These are phyloP conservation scores for Bucco capensis DNA, from an alignment of 2,113 vertebrate genomes.

Conservation along the genomic window DNA sequence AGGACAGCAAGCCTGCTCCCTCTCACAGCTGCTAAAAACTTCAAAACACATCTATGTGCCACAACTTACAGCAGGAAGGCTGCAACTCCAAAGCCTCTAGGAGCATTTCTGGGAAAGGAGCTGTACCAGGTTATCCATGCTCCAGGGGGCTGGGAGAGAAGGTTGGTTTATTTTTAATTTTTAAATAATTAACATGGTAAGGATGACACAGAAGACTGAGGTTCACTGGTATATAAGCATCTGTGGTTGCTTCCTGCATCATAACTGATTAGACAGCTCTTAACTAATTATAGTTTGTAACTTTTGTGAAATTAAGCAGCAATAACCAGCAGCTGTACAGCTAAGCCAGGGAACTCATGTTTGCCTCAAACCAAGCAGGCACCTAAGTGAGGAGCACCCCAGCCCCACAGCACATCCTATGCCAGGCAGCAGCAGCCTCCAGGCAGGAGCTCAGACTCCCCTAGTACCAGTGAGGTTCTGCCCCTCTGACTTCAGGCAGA, in stretches of 20 bases:
- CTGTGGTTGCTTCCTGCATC: background rate
- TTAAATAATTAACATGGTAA: background rate
- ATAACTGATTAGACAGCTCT: background rate
- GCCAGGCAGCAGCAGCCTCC: background rate
- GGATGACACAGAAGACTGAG: background rate
- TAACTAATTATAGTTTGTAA: background rate
- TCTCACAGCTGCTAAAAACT: background rate
- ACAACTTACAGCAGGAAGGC: background rate
- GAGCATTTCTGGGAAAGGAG: background rate
- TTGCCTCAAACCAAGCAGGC: background rate
- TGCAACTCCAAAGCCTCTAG: background rate
- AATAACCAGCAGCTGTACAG: background rate
- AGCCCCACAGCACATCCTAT: background rate
- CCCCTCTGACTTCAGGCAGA: background rate
- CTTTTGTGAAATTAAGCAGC: background rate
- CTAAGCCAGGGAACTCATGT: accelerated
- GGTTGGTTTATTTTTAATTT: background rate
- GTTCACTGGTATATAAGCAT: background rate
- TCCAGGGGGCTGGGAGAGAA: background rate
- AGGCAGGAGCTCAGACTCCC: background rate
- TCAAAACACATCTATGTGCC: accelerated
- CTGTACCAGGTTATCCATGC: background rate
- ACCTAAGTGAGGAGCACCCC: background rate
- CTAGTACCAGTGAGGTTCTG: background rate
- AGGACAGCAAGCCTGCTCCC: background rate